phyloP scores from a whole-genome alignment of 2,113 vertebrate genomes.

The Gymnocephalus cernua region DNA sequence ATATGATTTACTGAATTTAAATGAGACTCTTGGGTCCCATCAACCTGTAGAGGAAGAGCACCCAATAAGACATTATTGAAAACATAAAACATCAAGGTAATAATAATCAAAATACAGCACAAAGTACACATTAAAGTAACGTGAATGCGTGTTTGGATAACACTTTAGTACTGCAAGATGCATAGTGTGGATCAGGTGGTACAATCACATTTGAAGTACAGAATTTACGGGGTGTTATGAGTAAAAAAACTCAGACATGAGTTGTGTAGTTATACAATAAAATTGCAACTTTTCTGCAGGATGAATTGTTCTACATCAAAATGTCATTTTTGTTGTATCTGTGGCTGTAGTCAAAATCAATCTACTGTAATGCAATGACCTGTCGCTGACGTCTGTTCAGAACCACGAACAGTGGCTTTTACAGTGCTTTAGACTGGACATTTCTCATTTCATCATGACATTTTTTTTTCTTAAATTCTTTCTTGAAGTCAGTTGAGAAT shows the following conservation, averaged over 20 bases:
- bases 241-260: not conserved
- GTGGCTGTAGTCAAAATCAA: not conserved
- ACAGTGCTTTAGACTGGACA: not conserved
- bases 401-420: constrained; percentile 4
- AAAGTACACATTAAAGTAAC: not conserved
- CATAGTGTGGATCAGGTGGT: not conserved
- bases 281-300: not conserved
- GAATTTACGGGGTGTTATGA: not conserved
- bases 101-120: constrained; percentile 12
- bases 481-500: not conserved
- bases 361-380: constrained; percentile 8
- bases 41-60: not conserved
- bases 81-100: constrained; percentile 6
- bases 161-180: not conserved
- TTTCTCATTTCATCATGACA: not conserved
- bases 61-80: not conserved
- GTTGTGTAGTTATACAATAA: not conserved
- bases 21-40: not conserved
- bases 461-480: not conserved
- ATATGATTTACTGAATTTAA: not conserved
- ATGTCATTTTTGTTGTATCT: not conserved
- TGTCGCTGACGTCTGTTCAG: not conserved
- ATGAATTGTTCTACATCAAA: not conserved
- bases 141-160: not conserved
- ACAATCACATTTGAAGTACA: not conserved